A percentile compares a stretch with the other conserved stretches of the same genome.
Conservation (phyloP, 1,140 invertebrate species). For the Lordiphosa stackelbergi region DNA sequence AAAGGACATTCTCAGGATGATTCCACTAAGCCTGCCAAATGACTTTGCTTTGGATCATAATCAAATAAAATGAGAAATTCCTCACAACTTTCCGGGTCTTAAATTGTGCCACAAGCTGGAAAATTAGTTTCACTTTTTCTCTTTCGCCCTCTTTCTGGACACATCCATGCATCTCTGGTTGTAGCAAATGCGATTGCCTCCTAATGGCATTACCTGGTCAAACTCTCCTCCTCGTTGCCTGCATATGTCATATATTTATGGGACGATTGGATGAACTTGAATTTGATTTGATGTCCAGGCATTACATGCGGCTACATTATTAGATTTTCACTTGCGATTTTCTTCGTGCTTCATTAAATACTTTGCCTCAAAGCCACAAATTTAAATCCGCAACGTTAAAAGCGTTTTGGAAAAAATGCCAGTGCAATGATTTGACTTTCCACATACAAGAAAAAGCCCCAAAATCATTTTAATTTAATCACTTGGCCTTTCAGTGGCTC, state of each 20-base stretch:
- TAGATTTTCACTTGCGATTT: slow-evolving; percentile 57
- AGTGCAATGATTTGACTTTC: slow-evolving; percentile 41
- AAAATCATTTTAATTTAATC: slow-evolving; percentile 40
- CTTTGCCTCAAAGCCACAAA: slow-evolving; percentile 13
- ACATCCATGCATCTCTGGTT: slow-evolving; percentile 6
- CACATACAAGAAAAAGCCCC: slow-evolving; percentile 13
- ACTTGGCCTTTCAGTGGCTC: slow-evolving; percentile 3
- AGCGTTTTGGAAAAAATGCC: slow-evolving; percentile 27
- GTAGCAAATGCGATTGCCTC: slow-evolving; percentile 51
- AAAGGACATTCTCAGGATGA: background rate
- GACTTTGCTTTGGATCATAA: background rate
- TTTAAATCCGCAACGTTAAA: slow-evolving; percentile 11
- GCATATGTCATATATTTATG: slow-evolving; percentile 65
- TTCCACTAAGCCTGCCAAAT: no score
- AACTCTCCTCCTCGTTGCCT: slow-evolving; percentile 17
- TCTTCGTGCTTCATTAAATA: slow-evolving; percentile 3
- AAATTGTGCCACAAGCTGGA: slow-evolving; percentile 51
- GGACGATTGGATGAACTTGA: slow-evolving; percentile 62
- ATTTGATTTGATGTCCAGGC: slow-evolving; percentile 62
- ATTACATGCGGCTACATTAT: slow-evolving; percentile 36
- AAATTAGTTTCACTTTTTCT: slow-evolving; percentile 51
- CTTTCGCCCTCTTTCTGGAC: slow-evolving; percentile 9
- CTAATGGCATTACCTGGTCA: slow-evolving; percentile 60
- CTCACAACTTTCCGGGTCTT: slow-evolving; percentile 9
- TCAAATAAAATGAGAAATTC: background rate